Evolutionary conservation across 2,113 vertebrate species (phyloP).

Genomic region (Mastomys natalensis): DNA sequence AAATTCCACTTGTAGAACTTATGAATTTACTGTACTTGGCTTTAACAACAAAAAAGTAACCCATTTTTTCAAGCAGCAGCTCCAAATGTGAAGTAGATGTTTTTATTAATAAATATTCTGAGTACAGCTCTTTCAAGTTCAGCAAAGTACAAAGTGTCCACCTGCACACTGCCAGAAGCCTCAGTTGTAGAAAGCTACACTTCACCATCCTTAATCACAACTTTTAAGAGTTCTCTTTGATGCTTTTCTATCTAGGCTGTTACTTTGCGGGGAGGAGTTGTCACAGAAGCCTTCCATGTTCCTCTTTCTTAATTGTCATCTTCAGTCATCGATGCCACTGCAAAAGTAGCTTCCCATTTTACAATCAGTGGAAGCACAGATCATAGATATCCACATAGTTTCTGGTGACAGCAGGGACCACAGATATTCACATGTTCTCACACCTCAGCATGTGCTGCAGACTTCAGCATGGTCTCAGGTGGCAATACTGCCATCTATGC

Average conservation of each 20-base stretch:
- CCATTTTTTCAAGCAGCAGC: slow-evolving; percentile 60
- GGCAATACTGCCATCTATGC: neutral
- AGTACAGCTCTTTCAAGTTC: slow-evolving; percentile 27
- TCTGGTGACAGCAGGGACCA: neutral
- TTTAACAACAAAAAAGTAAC: slow-evolving; percentile 64
- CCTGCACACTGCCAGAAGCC: neutral
- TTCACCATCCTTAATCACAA: neutral
- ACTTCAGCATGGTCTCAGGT: neutral
- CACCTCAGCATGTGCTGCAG: neutral
- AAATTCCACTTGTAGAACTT: slow-evolving; percentile 72
- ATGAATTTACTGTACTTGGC: slow-evolving; percentile 53
- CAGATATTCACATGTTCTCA: neutral
- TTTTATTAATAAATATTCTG: slow-evolving; percentile 63
- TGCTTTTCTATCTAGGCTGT: neutral
- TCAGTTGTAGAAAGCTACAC: neutral
- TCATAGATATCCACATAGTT: neutral
- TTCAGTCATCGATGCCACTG: neutral
- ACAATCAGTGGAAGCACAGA: neutral
- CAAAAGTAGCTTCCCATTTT: neutral
- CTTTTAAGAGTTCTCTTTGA: neutral
- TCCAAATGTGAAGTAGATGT: slow-evolving; percentile 42
- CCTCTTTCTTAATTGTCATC: neutral
- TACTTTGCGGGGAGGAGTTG: neutral
- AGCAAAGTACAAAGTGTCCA: slow-evolving; percentile 23
- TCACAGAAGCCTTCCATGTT: neutral